Evolutionary conservation across 2,113 vertebrate genomes (phyloP), one percentile per base, ranked within the genome.

Genomic region (Bos javanicus): DNA sequence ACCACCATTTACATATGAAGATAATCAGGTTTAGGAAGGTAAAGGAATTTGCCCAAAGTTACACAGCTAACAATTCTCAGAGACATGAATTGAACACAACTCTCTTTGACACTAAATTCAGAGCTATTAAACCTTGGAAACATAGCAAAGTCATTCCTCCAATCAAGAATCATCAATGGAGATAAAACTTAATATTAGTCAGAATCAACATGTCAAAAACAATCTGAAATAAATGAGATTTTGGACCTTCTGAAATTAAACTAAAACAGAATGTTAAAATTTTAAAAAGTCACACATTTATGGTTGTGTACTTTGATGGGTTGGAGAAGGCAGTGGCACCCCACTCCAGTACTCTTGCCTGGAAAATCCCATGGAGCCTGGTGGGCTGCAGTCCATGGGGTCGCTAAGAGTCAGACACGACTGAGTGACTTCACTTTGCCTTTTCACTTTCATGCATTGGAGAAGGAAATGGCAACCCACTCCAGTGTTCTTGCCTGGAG

Each of bases 191-290:
- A 83, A 87, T 52, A 94, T 83, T 96, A 87, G 89, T n/a, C 17
- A 93, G 81, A 95, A n/a, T 25, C 91, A 82, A 91, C 97, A 95
- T 89, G 6, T 60, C 93, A 89, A 87, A 89, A 95, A 43, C 92
- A 88, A 86, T 82, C 86, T 94, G 96, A 94, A 97, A 81, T 86
- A 94, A 98, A 97, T 94, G 1, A 97, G 91, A 7, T 76, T 86
- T 82, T 92, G 67, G 60, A 87, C 11, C 59, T 95, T 91, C 36
- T 95, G 26, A 96, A 57, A 50, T 95, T 56, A 30, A 96, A 91
- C 36, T 78, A 39, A 95, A 96, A 93, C 57, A n/a, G 59, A 90
- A 91, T 60, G 74, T 95, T 62, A 60, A 85, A 95, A 91, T 11
- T 30, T 33, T 19, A 3, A 50, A 33, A 50, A 81, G 12, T 36